A percentile compares a stretch with the other conserved stretches of the same genome.
Conservation (phyloP, 2,797 vertebrate species). For the Pangasius mekongensis region DNA sequence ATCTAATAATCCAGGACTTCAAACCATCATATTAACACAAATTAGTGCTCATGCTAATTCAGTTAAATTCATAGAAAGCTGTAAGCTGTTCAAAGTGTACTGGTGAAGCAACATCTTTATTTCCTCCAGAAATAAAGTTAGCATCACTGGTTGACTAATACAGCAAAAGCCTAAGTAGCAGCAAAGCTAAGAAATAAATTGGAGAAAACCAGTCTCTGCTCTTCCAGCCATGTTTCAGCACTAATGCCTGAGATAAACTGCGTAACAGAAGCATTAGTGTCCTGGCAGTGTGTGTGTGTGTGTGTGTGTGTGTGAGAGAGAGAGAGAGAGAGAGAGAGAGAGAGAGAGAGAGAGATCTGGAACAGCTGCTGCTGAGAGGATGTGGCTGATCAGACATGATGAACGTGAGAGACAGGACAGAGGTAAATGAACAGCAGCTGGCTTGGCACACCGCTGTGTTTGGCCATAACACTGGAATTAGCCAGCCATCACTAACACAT, state of each 20-base stretch:
- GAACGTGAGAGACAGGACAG: slow-evolving; percentile 38
- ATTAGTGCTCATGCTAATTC: background rate
- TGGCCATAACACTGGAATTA: slow-evolving; percentile 50
- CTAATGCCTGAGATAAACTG: slow-evolving; percentile 42
- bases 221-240: background rate
- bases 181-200: slow-evolving; percentile 12
- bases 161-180: slow-evolving; percentile 20
- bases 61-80: background rate
- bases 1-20: background rate
- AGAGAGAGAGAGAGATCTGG: background rate
- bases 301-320: slow-evolving; percentile 12
- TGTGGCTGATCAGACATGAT: slow-evolving; percentile 28
- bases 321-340: background rate
- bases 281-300: slow-evolving; percentile 32
- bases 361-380: slow-evolving; percentile 43
- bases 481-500: slow-evolving; percentile 27
- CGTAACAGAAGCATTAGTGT: slow-evolving; percentile 46
- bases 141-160: background rate
- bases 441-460: slow-evolving; percentile 40
- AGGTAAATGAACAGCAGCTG: slow-evolving; percentile 53
- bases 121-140: background rate
- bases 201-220: background rate
- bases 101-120: background rate
- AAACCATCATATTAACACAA: background rate
- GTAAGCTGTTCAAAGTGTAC: background rate